Evolutionary conservation across 2,797 vertebrate species (phyloP).

Genomic region (Morelia viridis): DNA sequence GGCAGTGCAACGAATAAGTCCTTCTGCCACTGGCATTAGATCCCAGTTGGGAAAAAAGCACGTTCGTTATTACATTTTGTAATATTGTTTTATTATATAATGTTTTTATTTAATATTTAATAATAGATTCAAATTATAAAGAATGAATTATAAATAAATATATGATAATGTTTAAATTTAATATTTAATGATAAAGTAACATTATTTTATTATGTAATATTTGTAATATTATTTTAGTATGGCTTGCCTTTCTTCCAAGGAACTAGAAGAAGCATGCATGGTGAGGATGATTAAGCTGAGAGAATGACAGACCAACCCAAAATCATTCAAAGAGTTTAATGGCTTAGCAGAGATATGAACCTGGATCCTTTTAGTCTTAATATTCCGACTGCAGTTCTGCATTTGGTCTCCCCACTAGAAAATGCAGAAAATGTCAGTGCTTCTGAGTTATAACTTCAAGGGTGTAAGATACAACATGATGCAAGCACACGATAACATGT

Average conservation of each 20-base stretch:
- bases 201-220: too few species aligned
- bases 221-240: too few species aligned
- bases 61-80: background rate
- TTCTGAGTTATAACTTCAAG: background rate
- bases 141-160: too few species aligned
- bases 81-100: background rate
- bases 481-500: too few species aligned
- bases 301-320: background rate
- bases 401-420: background rate
- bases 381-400: background rate
- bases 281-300: background rate
- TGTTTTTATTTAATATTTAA: too few species aligned
- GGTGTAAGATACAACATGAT: too few species aligned
- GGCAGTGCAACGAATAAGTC: too few species aligned
- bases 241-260: background rate
- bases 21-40: background rate
- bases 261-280: too few species aligned
- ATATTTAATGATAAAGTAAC: too few species aligned
- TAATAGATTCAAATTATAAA: too few species aligned
- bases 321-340: background rate
- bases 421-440: background rate
- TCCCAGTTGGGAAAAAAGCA: background rate
- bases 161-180: too few species aligned
- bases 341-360: background rate
- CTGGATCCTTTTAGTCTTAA: background rate